Evolutionary conservation across 1,140 invertebrate genomes (phyloP), one percentile per base, ranked within the genome.

Genomic region (Chymomyza costata): DNA sequence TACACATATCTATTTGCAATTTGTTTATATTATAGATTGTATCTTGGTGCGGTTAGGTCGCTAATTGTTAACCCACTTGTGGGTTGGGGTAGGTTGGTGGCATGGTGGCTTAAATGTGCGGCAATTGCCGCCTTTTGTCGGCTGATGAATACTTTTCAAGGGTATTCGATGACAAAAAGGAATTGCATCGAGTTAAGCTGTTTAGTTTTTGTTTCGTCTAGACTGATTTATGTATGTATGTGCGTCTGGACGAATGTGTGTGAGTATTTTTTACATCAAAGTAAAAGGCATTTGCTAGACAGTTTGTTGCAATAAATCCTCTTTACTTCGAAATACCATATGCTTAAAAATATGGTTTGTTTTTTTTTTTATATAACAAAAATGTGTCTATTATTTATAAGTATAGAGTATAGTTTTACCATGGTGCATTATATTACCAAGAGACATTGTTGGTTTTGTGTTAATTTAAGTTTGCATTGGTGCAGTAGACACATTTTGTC

Each of bases 81-180:
- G 7, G 1, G 6, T 13, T 17, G 5, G 6, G 16, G 0, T 10
- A 3, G 19, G 30, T 25, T 10, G 16, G 11, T 40, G 14, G 16
- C 13, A 3, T 5, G 16, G 68, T 68, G 73, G 66, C 74, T 68
- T 64, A 68, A 67, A 68, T 81, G 67, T 80, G 53, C 73, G 32
- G 13, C 32, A 34, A 3, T 34, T 10, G 32, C 3, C 8, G 10
- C 25, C 5, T 28, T 28, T 28, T 10, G 10, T n/a, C n/a, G n/a
- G n/a, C n/a, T n/a, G n/a, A n/a, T n/a, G n/a, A 6, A 34, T 3
- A 6, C 3, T 8, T 13, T 55, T 80, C 73, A 80, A 80, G 73
- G 64, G 68, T 80, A 80, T 80, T 81, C 68, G 56, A 81, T 80
- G 74, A 80, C 73, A 73, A 81, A 81, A 80, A 68, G 73, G 81